These are phyloP conservation scores for Fissipunctia ypsillon DNA, from an alignment of 2,888 invertebrate genomes.

Conservation along the genomic window DNA sequence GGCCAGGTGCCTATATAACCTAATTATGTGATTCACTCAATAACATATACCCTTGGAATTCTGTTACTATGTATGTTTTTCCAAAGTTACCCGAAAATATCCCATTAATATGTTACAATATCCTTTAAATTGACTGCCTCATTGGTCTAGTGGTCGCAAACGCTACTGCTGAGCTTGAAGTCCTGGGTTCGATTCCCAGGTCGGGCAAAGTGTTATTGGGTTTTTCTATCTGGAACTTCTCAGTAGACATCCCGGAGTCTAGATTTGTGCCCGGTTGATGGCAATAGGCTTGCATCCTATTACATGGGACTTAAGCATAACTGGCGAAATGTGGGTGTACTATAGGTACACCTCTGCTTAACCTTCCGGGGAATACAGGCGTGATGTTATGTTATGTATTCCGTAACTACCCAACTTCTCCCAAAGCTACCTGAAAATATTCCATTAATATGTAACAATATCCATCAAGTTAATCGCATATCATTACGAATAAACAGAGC, in stretches of 20 bases:
- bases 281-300: background rate
- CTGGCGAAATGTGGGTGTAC: background rate
- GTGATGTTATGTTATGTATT: background rate
- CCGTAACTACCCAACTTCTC: conserved; percentile 15
- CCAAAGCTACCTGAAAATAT: conserved; percentile 36
- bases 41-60: background rate
- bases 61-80: background rate
- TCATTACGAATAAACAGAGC: conserved; percentile 45
- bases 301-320: background rate
- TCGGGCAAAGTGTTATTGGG: background rate
- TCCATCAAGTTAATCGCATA: conserved; percentile 54
- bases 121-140: no score
- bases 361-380: no score
- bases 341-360: no score
- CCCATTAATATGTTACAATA: conserved; percentile 56
- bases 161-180: no score
- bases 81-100: conserved; percentile 21
- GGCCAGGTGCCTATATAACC: no score
- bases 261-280: no score
- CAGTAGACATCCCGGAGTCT: background rate
- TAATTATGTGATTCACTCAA: conserved; percentile 21
- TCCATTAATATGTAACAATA: conserved; percentile 57
- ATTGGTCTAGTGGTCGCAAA: no score
- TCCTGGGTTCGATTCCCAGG: background rate
- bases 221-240: background rate